phyloP scores from a whole-genome alignment of 2,888 invertebrate genomes.

The Pemphredon lugubris region DNA sequence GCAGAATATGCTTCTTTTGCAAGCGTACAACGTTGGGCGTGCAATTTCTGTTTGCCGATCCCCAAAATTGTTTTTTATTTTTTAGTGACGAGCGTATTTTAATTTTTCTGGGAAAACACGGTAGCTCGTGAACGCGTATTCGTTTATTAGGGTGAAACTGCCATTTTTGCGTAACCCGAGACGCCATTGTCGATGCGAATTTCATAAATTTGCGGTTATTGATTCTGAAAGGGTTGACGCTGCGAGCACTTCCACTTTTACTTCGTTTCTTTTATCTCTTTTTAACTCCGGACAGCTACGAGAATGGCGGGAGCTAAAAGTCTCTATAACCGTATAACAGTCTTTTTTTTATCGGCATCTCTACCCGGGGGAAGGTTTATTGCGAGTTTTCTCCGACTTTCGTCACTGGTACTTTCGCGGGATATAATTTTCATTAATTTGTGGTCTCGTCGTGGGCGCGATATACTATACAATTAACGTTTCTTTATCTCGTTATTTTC shows the following conservation, averaged over 20 bases:
- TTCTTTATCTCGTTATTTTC: constrained; percentile 5
- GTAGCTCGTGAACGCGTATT: too few species aligned
- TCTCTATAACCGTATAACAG: constrained; percentile 59
- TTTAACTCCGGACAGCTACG: constrained; percentile 28
- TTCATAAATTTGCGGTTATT: constrained; percentile 47
- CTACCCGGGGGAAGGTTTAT: constrained; percentile 21
- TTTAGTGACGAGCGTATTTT: too few species aligned
- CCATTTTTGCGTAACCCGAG: constrained; percentile 21
- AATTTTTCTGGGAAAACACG: too few species aligned
- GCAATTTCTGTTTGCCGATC: too few species aligned
- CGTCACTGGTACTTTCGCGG: background rate
- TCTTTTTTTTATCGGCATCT: constrained; percentile 39
- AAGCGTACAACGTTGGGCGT: too few species aligned
- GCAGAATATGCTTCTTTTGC: too few species aligned
- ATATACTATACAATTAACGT: background rate
- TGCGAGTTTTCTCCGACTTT: constrained; percentile 18
- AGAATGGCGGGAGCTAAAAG: constrained; percentile 46
- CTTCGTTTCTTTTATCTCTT: constrained; percentile 10
- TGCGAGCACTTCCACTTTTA: constrained; percentile 23
- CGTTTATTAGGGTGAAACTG: background rate
- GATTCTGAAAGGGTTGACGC: constrained; percentile 40
- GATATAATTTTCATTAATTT: constrained; percentile 2
- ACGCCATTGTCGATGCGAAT: constrained; percentile 29
- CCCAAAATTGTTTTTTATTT: too few species aligned
- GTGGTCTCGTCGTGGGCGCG: background rate